These are phyloP conservation scores for Acronicta aceris DNA, from an alignment of 2,888 invertebrate species.

Conservation along the genomic window DNA sequence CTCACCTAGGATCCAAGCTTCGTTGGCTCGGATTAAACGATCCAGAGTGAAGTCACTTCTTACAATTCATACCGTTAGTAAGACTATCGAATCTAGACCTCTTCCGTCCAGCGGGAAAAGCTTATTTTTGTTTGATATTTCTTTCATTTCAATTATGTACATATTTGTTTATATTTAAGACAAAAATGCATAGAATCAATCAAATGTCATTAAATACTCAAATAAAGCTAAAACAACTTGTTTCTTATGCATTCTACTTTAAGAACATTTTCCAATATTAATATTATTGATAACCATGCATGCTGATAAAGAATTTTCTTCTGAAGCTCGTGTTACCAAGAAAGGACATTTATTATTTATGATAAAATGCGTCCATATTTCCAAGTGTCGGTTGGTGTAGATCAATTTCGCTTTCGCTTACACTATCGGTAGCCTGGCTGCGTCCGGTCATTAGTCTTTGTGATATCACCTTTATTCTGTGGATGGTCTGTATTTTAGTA, in stretches of 20 bases:
- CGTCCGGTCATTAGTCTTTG: constrained; percentile 57
- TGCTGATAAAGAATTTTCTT: constrained; percentile 50
- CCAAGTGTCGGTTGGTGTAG: constrained; percentile 55
- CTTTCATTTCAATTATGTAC: background rate
- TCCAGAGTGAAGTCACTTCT: background rate
- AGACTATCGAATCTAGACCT: too few species aligned
- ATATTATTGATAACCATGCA: constrained; percentile 45
- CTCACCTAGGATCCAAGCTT: too few species aligned
- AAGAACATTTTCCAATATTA: background rate
- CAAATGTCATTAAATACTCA: too few species aligned
- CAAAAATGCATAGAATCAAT: too few species aligned
- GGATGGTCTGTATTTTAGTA: constrained; percentile 1
- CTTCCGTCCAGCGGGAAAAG: too few species aligned
- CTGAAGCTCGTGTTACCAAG: constrained; percentile 40
- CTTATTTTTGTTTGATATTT: background rate
- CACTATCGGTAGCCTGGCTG: constrained; percentile 46
- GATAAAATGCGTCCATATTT: constrained; percentile 65
- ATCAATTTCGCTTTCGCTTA: constrained; percentile 65
- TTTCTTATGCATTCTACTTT: too few species aligned
- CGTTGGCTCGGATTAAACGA: too few species aligned
- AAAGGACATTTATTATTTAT: constrained; percentile 60
- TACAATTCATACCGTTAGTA: background rate
- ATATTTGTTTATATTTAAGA: background rate
- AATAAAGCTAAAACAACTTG: too few species aligned
- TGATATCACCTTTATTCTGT: constrained; percentile 21